phyloP scores from a whole-genome alignment of 1,140 invertebrate species.

The Oreohelix idahoensis region DNA sequence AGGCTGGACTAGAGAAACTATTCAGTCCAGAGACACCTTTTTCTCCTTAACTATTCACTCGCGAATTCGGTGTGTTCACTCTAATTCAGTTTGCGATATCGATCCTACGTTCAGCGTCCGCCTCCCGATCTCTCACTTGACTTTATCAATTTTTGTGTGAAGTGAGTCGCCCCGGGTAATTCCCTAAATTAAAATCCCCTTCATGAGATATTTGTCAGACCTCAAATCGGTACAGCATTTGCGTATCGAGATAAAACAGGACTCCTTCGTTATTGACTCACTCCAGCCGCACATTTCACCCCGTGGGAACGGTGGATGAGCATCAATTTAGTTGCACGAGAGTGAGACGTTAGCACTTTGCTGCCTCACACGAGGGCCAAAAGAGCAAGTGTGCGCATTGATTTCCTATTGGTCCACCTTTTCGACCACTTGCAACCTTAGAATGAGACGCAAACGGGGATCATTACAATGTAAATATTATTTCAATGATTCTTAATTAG shows the following conservation, averaged over 20 bases:
- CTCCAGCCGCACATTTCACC: conserved; percentile 20
- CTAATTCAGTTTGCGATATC: conserved; percentile 1
- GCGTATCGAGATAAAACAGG: conserved; percentile 36
- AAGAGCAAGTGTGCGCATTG: background rate
- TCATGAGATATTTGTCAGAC: conserved; percentile 28
- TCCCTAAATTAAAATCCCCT: conserved; percentile 36
- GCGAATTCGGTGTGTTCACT: background rate
- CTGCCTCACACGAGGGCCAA: background rate
- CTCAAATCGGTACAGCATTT: conserved; percentile 26
- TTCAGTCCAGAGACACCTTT: no score
- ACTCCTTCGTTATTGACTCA: conserved; percentile 29
- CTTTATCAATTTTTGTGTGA: conserved; percentile 12
- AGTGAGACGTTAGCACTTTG: conserved; percentile 3
- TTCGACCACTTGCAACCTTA: background rate
- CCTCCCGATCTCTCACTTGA: conserved; percentile 12
- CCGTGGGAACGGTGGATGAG: conserved; percentile 14
- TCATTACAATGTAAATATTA: conserved; percentile 40
- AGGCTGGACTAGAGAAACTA: no score
- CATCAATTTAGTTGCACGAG: conserved; percentile 10
- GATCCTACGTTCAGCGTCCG: background rate
- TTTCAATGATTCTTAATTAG: conserved; percentile 38
- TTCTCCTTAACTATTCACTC: no score
- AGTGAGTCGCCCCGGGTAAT: conserved; percentile 32
- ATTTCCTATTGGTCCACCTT: background rate
- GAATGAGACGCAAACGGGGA: conserved; percentile 17